These are phyloP conservation scores for Andricus curvator DNA, from an alignment of 2,888 invertebrate genomes.

Conservation along the genomic window DNA sequence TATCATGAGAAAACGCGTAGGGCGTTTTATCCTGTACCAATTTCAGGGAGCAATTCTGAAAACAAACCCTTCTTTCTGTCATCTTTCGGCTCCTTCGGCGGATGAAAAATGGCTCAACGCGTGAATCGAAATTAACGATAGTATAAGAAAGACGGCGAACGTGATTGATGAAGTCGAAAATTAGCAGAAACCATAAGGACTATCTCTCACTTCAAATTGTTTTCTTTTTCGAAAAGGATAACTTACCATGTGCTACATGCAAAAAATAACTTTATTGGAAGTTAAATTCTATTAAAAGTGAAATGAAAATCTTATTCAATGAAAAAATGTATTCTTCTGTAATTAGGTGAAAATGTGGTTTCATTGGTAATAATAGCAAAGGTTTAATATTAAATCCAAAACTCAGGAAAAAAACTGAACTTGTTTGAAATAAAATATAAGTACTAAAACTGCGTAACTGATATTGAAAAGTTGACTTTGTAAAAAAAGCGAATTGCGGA, in stretches of 20 bases:
- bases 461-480: neutral
- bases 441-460: neutral
- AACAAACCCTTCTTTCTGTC: constrained; percentile 19
- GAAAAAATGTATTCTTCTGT: neutral
- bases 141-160: constrained; percentile 9
- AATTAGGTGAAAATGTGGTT: neutral
- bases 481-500: too few relatives aligned
- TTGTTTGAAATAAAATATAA: neutral
- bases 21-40: neutral
- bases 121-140: constrained; percentile 29
- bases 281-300: neutral
- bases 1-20: neutral
- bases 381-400: too few relatives aligned
- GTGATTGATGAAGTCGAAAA: constrained; percentile 35
- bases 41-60: neutral
- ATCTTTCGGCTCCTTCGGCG: constrained; percentile 10
- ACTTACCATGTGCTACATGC: neutral
- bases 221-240: neutral
- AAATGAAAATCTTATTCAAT: neutral
- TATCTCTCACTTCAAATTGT: neutral
- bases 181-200: constrained; percentile 26
- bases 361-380: neutral
- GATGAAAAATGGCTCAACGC: constrained; percentile 27
- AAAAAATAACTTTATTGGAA: neutral
- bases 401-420: neutral